Evolutionary conservation across 2,888 invertebrate species (phyloP).

Genomic region (Amphipoea lucens): DNA sequence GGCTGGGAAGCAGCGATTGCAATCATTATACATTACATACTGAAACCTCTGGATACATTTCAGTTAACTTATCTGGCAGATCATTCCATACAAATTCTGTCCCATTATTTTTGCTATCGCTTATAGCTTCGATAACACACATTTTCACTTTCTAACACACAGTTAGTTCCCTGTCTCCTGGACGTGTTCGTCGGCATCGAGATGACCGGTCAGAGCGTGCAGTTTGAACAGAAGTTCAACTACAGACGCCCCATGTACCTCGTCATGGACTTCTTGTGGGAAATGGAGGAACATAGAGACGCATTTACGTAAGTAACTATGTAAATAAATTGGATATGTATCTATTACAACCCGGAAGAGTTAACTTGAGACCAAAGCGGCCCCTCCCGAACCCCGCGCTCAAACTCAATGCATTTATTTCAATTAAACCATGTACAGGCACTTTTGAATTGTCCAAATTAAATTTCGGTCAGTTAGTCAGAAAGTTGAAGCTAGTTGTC

Average conservation of each 20-base stretch:
- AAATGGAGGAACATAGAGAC: constrained; percentile 93
- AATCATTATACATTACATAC: too few relatives aligned
- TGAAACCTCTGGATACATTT: too few relatives aligned
- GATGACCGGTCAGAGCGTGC: constrained; percentile 98
- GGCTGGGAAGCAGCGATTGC: neutral
- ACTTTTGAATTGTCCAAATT: too few relatives aligned
- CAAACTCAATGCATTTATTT: too few relatives aligned
- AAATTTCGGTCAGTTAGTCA: too few relatives aligned
- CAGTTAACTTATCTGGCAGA: too few relatives aligned
- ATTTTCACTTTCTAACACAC: constrained; percentile 49
- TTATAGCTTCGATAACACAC: neutral
- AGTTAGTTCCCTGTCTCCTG: constrained; percentile 95
- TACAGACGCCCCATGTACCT: constrained; percentile 98
- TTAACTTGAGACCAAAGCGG: too few relatives aligned
- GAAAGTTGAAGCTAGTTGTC: too few relatives aligned
- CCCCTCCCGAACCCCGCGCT: too few relatives aligned
- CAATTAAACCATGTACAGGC: too few relatives aligned
- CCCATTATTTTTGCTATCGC: too few relatives aligned
- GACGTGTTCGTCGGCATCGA: constrained; percentile 99
- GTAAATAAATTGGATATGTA: neutral
- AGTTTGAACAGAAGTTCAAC: constrained; percentile 99
- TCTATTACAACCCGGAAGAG: neutral
- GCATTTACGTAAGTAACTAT: constrained; percentile 92
- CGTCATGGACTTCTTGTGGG: constrained; percentile 97
- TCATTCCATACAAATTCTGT: too few relatives aligned